phyloP scores from a whole-genome alignment of 2,888 invertebrate species.

The Trypoxylon attenuatum region DNA sequence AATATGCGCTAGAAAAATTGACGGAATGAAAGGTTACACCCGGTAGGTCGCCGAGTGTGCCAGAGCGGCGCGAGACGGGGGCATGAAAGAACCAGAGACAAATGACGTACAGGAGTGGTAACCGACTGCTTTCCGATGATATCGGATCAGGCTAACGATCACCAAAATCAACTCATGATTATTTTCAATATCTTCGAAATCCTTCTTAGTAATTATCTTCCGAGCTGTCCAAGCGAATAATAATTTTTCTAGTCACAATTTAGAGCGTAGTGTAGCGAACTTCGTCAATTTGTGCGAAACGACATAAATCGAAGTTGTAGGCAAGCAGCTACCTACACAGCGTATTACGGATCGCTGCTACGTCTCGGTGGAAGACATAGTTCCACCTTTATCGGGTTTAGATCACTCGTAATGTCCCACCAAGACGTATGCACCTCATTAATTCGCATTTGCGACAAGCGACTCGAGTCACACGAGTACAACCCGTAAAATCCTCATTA shows the following conservation, averaged over 20 bases:
- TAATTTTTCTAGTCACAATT: too few relatives aligned
- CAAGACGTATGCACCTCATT: conserved; percentile 65
- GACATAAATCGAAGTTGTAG: conserved; percentile 57
- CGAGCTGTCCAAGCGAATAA: neutral
- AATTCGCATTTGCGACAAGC: conserved; percentile 64
- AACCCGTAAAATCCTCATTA: conserved; percentile 29
- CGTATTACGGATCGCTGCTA: conserved; percentile 45
- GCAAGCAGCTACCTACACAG: conserved; percentile 30
- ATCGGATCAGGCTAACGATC: conserved; percentile 65
- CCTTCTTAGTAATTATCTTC: neutral
- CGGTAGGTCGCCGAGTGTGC: conserved; percentile 52
- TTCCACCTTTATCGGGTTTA: conserved; percentile 63
- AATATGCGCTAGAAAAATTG: too few relatives aligned
- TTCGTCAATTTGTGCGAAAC: conserved; percentile 4
- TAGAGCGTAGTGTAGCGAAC: too few relatives aligned
- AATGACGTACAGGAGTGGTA: conserved; percentile 72
- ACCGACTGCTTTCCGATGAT: conserved; percentile 67
- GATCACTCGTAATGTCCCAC: conserved; percentile 63
- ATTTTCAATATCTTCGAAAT: neutral
- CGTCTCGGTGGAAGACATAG: conserved; percentile 36
- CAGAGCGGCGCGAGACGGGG: conserved; percentile 54
- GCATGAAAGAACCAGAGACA: conserved; percentile 68
- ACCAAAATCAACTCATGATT: neutral
- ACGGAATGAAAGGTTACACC: too few relatives aligned
- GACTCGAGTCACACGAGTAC: conserved; percentile 19